These are phyloP conservation scores for Caloenas nicobarica DNA, from an alignment of 2,113 vertebrate species.

Conservation along the genomic window DNA sequence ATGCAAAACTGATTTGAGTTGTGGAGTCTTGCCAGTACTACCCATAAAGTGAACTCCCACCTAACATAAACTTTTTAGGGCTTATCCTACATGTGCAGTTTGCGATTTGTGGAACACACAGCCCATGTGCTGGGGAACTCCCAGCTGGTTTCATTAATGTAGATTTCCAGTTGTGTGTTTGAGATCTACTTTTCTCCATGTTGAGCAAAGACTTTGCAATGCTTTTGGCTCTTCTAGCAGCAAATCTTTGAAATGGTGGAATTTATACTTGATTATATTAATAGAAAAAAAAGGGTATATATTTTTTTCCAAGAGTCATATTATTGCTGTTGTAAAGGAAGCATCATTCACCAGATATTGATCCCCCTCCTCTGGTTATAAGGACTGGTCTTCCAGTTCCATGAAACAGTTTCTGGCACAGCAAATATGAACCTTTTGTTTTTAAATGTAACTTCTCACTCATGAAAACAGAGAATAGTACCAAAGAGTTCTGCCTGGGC, in stretches of 20 bases:
- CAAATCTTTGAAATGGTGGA: not conserved
- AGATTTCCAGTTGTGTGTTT: conserved; percentile 24
- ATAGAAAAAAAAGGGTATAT: accelerated
- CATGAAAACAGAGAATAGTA: not conserved
- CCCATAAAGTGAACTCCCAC: conserved; percentile 55
- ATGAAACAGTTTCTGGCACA: not conserved
- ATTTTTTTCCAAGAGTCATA: not conserved
- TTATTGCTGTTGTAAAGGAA: conserved; percentile 2
- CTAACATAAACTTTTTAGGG: conserved; percentile 63
- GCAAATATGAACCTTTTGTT: not conserved
- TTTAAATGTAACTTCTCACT: not conserved
- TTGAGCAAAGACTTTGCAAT: conserved; percentile 3
- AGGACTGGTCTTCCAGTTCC: not conserved
- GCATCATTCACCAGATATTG: conserved; percentile 23
- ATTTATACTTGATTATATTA: not conserved
- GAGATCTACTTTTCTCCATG: conserved; percentile 7
- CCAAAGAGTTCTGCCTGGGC: not conserved
- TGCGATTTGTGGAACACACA: not conserved
- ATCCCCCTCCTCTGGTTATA: conserved; percentile 19
- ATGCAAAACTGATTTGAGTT: not conserved
- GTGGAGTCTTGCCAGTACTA: conserved; percentile 41
- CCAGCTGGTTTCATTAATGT: conserved; percentile 47
- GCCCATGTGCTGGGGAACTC: conserved; percentile 21
- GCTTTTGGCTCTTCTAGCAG: conserved; percentile 4
- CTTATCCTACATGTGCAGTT: conserved; percentile 51